Evolutionary conservation across 2,888 invertebrate genomes (phyloP).

Genomic region (Trisateles emortualis): DNA sequence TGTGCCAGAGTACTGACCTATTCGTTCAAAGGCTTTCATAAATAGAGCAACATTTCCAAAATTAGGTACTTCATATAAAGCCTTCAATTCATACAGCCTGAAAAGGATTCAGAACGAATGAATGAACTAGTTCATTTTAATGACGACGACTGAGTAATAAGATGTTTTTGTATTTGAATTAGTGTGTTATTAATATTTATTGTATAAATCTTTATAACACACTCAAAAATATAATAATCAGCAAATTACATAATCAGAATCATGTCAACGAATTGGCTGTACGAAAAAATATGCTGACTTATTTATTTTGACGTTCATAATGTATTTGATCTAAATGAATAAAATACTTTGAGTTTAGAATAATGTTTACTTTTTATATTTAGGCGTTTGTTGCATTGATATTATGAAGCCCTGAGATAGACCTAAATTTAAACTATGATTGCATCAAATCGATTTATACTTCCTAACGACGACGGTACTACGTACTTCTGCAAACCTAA

Average conservation of each 20-base stretch:
- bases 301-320: too few relatives aligned
- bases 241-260: too few relatives aligned
- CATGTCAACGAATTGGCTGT: too few relatives aligned
- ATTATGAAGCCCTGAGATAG: too few relatives aligned
- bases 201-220: too few relatives aligned
- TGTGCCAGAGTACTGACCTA: conserved; percentile 5
- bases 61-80: conserved; percentile 30
- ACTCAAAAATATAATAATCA: too few relatives aligned
- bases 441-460: not conserved
- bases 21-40: conserved; percentile 9
- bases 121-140: conserved; percentile 20
- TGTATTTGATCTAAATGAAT: too few relatives aligned
- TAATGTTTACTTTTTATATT: too few relatives aligned
- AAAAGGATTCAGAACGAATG: conserved; percentile 30
- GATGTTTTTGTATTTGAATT: not conserved
- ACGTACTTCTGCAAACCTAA: conserved; percentile 41
- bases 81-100: conserved; percentile 31
- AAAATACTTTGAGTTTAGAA: too few relatives aligned
- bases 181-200: too few relatives aligned
- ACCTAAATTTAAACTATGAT: conserved; percentile 29
- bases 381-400: too few relatives aligned
- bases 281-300: too few relatives aligned
- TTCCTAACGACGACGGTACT: conserved; percentile 2
- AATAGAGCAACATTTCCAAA: conserved; percentile 31
- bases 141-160: conserved; percentile 5